phyloP scores from a whole-genome alignment of 2,888 invertebrate species.

The Reticulitermes lucifugus region DNA sequence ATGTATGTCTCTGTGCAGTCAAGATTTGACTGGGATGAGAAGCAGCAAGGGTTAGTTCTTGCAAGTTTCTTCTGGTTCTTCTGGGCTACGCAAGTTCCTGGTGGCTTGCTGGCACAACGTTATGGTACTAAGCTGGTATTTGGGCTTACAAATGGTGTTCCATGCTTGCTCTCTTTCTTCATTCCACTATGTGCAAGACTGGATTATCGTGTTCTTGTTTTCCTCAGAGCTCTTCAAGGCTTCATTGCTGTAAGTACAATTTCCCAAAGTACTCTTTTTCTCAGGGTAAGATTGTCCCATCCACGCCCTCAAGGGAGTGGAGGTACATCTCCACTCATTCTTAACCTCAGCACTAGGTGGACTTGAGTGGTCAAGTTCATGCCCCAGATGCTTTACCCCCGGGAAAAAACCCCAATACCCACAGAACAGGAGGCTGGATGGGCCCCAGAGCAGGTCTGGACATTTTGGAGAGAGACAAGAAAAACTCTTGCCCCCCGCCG shows the following conservation, averaged over 20 bases:
- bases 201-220: constrained; percentile 69
- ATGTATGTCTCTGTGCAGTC: not conserved
- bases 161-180: constrained; percentile 73
- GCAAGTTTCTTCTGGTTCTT: constrained; percentile 81
- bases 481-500: too few species aligned
- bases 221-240: constrained; percentile 75
- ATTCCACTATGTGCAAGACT: constrained; percentile 74
- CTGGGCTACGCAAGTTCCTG: constrained; percentile 78
- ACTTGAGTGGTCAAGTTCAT: too few species aligned
- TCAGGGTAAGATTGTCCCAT: too few species aligned
- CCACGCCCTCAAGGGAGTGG: too few species aligned
- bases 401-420: too few species aligned
- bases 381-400: too few species aligned
- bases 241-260: constrained; percentile 71
- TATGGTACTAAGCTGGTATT: constrained; percentile 80
- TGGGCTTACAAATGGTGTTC: constrained; percentile 73
- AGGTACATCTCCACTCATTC: too few species aligned
- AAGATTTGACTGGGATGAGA: constrained; percentile 73
- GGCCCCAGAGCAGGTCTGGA: too few species aligned
- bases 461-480: too few species aligned
- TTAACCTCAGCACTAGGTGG: too few species aligned
- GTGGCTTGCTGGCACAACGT: constrained; percentile 75
- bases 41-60: constrained; percentile 72
- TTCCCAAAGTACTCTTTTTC: too few species aligned
- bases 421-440: too few species aligned